Conservation (phyloP, 1,140 invertebrate species). For the Pemphigus obesinymphae region DNA sequence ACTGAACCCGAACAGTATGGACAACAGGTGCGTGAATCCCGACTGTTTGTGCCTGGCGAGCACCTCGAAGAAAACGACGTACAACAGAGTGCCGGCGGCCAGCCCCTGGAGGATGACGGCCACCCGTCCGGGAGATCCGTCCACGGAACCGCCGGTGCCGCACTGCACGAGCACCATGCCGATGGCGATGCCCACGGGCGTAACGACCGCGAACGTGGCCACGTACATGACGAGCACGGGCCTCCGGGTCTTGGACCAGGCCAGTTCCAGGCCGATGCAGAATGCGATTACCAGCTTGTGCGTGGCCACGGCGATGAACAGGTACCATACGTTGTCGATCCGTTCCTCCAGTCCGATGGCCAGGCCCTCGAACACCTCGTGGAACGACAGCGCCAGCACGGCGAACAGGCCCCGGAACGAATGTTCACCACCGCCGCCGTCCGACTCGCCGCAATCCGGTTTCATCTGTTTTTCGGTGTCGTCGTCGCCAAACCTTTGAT, state of each 20-base stretch:
- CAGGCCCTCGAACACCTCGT: conserved; percentile 76
- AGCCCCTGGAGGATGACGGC: conserved; percentile 68
- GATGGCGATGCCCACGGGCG: conserved; percentile 65
- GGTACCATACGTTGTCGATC: conserved; percentile 60
- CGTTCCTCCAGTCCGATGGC: conserved; percentile 70
- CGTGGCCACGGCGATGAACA: conserved; percentile 67
- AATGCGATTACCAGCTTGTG: conserved; percentile 73
- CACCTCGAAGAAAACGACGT: conserved; percentile 89
- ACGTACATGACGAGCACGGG: conserved; percentile 59
- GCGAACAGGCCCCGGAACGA: conserved; percentile 62
- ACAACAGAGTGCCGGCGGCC: conserved; percentile 79
- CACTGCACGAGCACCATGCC: conserved; percentile 55
- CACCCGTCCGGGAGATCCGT: conserved; percentile 41
- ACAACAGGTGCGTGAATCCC: conserved; percentile 65
- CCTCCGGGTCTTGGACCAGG: conserved; percentile 60
- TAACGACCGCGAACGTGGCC: conserved; percentile 61
- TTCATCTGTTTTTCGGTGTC: conserved; percentile 35
- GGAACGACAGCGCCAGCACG: conserved; percentile 71
- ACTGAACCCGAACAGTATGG: conserved; percentile 68
- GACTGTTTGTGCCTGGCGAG: conserved; percentile 68
- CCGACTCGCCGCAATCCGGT: neutral
- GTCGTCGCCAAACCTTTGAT: neutral
- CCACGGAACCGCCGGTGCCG: conserved; percentile 46
- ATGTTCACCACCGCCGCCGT: conserved; percentile 45
- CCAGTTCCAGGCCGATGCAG: conserved; percentile 63